phyloP scores from a whole-genome alignment of 2,888 invertebrate species.

The Meteorus cinctellus region DNA sequence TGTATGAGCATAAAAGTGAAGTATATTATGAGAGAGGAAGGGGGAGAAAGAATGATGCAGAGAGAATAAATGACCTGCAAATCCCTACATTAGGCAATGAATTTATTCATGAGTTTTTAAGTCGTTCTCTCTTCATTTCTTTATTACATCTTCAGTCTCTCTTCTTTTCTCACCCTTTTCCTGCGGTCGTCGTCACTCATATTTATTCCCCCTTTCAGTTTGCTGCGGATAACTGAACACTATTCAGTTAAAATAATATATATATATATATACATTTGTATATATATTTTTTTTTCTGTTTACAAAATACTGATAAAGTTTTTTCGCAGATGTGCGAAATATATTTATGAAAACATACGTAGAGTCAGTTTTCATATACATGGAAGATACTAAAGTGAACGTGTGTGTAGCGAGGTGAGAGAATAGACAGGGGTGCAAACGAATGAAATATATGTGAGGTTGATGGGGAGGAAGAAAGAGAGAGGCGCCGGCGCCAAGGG shows the following conservation, averaged over 20 bases:
- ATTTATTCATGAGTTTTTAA: constrained; percentile 35
- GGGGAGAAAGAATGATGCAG: not conserved
- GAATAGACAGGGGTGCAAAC: not conserved
- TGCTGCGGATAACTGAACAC: too few species aligned
- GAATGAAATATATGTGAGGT: not conserved
- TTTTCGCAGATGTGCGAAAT: too few species aligned
- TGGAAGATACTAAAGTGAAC: too few species aligned
- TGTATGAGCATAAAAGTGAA: not conserved
- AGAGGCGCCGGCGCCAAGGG: constrained; percentile 35
- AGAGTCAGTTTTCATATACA: too few species aligned
- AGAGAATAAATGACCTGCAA: constrained; percentile 26
- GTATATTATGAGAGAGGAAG: not conserved
- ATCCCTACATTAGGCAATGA: constrained; percentile 33
- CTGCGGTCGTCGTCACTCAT: not conserved
- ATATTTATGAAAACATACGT: too few species aligned
- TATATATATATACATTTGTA: too few species aligned
- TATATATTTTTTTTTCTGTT: too few species aligned
- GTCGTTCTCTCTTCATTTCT: not conserved
- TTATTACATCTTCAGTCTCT: not conserved
- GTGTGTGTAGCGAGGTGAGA: too few species aligned
- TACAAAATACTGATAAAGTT: too few species aligned
- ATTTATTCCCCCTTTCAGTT: not conserved
- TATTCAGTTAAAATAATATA: too few species aligned
- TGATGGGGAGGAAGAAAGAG: not conserved
- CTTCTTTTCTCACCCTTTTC: not conserved